These are phyloP conservation scores for Trichomycterus rosablanca DNA, from an alignment of 2,113 vertebrate genomes.

Conservation along the genomic window DNA sequence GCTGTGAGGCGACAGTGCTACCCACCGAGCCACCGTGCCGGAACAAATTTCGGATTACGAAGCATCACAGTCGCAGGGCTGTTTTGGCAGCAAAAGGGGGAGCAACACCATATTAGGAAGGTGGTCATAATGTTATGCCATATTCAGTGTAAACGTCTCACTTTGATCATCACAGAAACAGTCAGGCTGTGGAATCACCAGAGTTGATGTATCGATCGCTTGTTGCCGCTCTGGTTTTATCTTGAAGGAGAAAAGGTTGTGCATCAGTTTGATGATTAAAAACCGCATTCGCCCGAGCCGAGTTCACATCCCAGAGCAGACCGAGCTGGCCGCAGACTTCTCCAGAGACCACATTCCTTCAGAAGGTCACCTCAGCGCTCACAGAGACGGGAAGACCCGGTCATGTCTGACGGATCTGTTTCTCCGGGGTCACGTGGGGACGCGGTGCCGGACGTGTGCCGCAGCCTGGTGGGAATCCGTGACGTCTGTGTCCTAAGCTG, in stretches of 20 bases:
- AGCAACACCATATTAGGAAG: too few relatives aligned
- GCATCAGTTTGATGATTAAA: conserved; percentile 36
- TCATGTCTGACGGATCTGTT: conserved; percentile 1
- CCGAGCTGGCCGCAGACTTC: conserved; percentile 27
- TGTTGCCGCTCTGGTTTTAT: conserved; percentile 11
- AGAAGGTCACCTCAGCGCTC: conserved; percentile 32
- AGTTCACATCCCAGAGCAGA: neutral
- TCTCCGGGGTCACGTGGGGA: conserved; percentile 26
- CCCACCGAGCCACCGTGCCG: too few relatives aligned
- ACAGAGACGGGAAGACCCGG: neutral
- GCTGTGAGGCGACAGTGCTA: too few relatives aligned
- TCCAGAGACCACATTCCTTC: conserved; percentile 7
- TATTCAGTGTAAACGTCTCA: too few relatives aligned
- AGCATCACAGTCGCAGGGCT: too few relatives aligned
- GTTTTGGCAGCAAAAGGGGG: too few relatives aligned
- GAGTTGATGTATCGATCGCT: neutral
- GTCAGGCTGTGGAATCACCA: too few relatives aligned
- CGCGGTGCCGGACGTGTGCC: neutral
- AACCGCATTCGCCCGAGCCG: too few relatives aligned
- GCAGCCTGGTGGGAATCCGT: neutral
- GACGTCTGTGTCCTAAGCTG: neutral
- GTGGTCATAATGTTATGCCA: too few relatives aligned
- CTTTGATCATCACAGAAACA: too few relatives aligned
- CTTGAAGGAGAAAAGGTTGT: conserved; percentile 25
- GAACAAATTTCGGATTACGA: too few relatives aligned